phyloP scores from a whole-genome alignment of 2,113 vertebrate genomes.

The Mohoua ochrocephala region DNA sequence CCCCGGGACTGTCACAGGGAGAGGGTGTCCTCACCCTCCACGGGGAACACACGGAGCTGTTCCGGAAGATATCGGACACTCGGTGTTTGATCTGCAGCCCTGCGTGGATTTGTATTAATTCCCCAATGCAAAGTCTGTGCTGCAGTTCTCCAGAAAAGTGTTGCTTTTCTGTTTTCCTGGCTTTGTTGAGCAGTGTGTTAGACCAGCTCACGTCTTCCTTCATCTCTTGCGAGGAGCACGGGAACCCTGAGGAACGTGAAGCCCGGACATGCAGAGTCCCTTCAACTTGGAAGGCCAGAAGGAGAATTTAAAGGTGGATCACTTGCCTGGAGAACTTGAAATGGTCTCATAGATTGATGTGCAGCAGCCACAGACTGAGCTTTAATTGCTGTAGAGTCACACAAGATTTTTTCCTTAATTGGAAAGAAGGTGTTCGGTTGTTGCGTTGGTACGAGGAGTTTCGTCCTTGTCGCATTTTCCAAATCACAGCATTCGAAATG shows the following conservation, averaged over 20 bases:
- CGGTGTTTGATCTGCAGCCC: not conserved
- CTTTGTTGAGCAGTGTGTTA: not conserved
- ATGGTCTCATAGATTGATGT: not conserved
- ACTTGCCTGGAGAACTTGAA: not conserved
- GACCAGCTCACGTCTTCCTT: not conserved
- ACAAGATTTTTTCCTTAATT: not conserved
- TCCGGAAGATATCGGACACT: rapidly evolving
- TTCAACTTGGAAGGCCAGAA: not conserved
- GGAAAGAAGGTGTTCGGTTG: not conserved
- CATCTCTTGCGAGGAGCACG: not conserved
- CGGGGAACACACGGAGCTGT: rapidly evolving
- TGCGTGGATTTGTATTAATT: rapidly evolving
- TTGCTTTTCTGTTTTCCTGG: not conserved
- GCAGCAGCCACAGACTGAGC: not conserved
- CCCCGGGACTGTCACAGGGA: not conserved
- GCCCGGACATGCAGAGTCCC: not conserved
- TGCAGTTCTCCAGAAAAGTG: not conserved
- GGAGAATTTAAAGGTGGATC: not conserved
- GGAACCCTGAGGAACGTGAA: not conserved
- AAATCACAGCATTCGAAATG: not conserved
- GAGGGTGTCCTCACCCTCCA: not conserved
- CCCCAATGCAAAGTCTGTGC: not conserved
- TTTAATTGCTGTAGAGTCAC: not conserved
- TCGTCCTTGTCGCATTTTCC: not conserved
- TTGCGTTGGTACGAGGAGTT: rapidly evolving